Evolutionary conservation across 2,888 invertebrate species (phyloP).

Genomic region (Clepsis dumicolana): DNA sequence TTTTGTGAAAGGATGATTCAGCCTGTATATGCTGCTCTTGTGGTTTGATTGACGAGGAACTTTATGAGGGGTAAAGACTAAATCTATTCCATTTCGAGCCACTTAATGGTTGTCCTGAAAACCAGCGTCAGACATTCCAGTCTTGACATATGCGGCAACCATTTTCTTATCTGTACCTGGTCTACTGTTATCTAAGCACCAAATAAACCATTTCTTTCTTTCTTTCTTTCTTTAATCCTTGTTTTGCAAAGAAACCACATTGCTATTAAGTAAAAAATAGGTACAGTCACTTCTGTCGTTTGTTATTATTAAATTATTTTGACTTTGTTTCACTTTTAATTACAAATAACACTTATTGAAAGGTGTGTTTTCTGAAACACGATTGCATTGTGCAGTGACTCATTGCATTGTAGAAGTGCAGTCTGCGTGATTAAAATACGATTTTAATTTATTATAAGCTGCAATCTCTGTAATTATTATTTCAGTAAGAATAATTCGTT

Average conservation of each 20-base stretch:
- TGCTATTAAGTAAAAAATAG: neutral
- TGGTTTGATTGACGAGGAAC: constrained; percentile 7
- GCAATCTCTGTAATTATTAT: no score
- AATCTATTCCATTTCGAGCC: neutral
- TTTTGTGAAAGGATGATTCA: constrained; percentile 20
- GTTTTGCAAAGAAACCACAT: no score
- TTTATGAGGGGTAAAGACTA: neutral
- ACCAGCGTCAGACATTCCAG: no score
- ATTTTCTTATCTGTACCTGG: no score
- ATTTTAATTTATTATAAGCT: neutral
- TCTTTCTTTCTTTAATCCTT: no score
- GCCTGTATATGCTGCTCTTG: constrained; percentile 11
- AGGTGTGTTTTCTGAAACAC: constrained; percentile 1
- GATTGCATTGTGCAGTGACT: constrained; percentile 5
- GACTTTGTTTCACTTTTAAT: neutral
- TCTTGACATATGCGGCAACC: no score
- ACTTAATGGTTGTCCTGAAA: no score
- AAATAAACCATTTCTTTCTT: no score
- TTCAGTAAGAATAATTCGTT: no score
- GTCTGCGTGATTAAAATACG: neutral
- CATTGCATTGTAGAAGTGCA: constrained; percentile 15
- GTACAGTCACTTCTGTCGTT: neutral
- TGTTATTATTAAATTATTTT: neutral
- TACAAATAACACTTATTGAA: constrained; percentile 4
- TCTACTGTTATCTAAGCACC: no score